Conservation (phyloP, 1,140 invertebrate genomes). For the Belonocnema kinseyi region DNA sequence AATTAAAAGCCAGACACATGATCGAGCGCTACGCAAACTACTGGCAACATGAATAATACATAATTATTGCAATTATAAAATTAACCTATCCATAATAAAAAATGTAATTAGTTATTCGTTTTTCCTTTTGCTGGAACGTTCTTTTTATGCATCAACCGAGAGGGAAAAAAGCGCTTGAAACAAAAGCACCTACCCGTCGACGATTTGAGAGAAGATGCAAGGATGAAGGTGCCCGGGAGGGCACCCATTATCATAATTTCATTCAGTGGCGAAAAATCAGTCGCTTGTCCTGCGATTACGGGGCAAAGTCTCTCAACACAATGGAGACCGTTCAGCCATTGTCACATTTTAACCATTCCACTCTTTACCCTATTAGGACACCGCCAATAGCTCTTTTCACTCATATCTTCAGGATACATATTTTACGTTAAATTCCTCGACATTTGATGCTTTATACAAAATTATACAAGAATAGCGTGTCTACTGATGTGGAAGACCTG, state of each 20-base stretch:
- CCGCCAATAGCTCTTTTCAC: slow-evolving; percentile 25
- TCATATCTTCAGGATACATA: slow-evolving; percentile 39
- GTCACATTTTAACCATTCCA: slow-evolving; percentile 41
- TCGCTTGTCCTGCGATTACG: slow-evolving; percentile 60
- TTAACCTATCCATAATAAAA: too few relatives aligned
- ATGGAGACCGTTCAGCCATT: slow-evolving; percentile 54
- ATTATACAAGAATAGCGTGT: background rate
- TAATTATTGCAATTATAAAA: too few relatives aligned
- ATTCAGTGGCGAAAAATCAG: slow-evolving; percentile 69
- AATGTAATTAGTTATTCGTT: background rate
- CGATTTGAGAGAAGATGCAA: slow-evolving; percentile 31
- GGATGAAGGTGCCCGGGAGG: slow-evolving; percentile 34
- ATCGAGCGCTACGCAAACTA: too few relatives aligned
- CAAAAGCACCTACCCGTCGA: slow-evolving; percentile 54
- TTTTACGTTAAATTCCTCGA: background rate
- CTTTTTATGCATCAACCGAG: slow-evolving; percentile 17
- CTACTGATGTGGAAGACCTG: too few relatives aligned
- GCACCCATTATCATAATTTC: slow-evolving; percentile 70
- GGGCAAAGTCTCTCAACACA: slow-evolving; percentile 48
- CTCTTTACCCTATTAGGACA: slow-evolving; percentile 38
- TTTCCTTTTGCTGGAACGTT: background rate
- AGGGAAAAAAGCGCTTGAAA: slow-evolving; percentile 50
- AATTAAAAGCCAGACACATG: too few relatives aligned
- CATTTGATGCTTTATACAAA: background rate
- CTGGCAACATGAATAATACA: too few relatives aligned